Base-by-base conservation (phyloP, 1,140 invertebrate species). In the Archegozetes longisetosus region DNA sequence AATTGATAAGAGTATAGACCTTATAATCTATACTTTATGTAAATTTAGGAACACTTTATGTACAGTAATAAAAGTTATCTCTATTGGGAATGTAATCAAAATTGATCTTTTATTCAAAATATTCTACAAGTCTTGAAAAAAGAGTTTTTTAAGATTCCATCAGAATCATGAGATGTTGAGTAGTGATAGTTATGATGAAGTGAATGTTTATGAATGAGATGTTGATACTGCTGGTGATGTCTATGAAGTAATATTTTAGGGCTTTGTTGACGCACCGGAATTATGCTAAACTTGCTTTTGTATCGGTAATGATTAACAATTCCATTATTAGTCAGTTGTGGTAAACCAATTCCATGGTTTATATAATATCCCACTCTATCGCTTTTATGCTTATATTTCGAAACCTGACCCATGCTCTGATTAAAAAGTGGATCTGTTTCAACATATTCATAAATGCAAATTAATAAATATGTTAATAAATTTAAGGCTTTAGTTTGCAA, bases 41-140 rank as follows among this genome's bases (percentile, higher is more conserved):
- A n/a, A n/a, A n/a, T n/a, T n/a, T n/a, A n/a, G n/a, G n/a, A n/a
- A n/a, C n/a, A n/a, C n/a, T n/a, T n/a, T n/a, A n/a, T n/a, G n/a
- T n/a, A n/a, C n/a, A n/a, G n/a, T n/a, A n/a, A n/a, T n/a, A n/a
- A n/a, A n/a, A n/a, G n/a, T n/a, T n/a, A n/a, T n/a, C n/a, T n/a
- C n/a, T n/a, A n/a, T n/a, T n/a, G n/a, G n/a, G n/a, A n/a, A n/a
- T n/a, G n/a, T n/a, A n/a, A n/a, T n/a, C n/a, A n/a, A n/a, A n/a
- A n/a, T n/a, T n/a, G n/a, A n/a, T n/a, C n/a, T 88, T 62, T 80
- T 95, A n/a, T 93, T 94, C 76, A 40, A 40, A 40, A 40, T 40
- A 40, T 40, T 9, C 32, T 6, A 40, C 32, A 40, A 6, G 32
- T 40, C 32, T 40, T 40, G 32, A 40, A 17, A 40, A 40, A 40